These are phyloP conservation scores for Probosciger aterrimus DNA, from an alignment of 2,113 vertebrate species.

Conservation along the genomic window DNA sequence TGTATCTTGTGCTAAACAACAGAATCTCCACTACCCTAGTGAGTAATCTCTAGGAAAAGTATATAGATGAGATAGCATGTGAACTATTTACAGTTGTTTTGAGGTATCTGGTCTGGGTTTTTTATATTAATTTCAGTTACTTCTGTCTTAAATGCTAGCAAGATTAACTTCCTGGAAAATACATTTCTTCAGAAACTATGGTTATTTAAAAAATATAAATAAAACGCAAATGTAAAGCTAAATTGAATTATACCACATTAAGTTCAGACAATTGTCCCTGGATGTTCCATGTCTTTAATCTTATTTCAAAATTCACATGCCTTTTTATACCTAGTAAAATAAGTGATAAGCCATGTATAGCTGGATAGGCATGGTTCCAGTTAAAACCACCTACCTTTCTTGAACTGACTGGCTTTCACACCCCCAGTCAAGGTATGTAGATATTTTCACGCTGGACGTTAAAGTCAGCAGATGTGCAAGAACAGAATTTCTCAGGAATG, in stretches of 20 bases:
- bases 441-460: not conserved
- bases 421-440: not conserved
- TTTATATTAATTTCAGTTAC: not conserved
- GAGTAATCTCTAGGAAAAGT: not conserved
- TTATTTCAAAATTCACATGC: not conserved
- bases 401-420: not conserved
- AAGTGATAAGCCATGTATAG: not conserved
- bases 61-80: not conserved
- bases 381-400: not conserved
- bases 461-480: accelerated
- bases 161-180: not conserved
- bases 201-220: not conserved
- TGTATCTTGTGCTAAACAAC: not conserved
- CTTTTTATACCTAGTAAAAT: not conserved
- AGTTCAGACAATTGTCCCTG: not conserved
- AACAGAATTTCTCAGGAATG: not conserved
- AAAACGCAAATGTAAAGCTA: not conserved
- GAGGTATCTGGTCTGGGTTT: not conserved
- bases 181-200: not conserved
- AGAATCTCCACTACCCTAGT: not conserved
- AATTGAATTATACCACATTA: not conserved
- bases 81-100: not conserved
- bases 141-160: not conserved
- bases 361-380: not conserved
- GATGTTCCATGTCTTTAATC: not conserved